Percentiles rank a stretch among this genome's conserved stretches.
Evolutionary conservation across 2,113 vertebrate species (phyloP).

Genomic region (Nycticorax nycticorax): DNA sequence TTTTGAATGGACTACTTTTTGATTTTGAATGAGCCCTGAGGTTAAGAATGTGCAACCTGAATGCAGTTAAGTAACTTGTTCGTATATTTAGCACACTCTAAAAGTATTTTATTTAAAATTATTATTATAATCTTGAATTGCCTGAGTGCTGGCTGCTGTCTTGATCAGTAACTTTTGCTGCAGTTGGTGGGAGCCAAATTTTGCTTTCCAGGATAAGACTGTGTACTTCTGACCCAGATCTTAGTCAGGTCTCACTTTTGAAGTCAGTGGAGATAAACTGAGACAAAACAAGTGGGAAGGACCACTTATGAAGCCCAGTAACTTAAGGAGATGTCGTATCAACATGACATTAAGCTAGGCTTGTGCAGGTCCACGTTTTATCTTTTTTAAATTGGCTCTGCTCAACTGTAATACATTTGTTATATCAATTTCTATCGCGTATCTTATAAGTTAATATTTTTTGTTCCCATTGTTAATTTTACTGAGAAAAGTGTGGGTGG

Average conservation of each 20-base stretch:
- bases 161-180: not conserved
- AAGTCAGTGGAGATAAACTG: not conserved
- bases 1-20: not conserved
- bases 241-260: not conserved
- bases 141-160: not conserved
- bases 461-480: not conserved
- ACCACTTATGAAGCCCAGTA: not conserved
- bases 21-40: not conserved
- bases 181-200: not conserved
- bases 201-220: not conserved
- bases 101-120: not conserved
- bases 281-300: not conserved
- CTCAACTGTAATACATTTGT: not conserved
- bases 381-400: not conserved
- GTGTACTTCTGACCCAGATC: not conserved
- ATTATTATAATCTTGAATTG: not conserved
- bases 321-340: not conserved
- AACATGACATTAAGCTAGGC: not conserved
- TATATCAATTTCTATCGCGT: not conserved
- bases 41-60: not conserved
- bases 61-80: not conserved
- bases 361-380: not conserved
- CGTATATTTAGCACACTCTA: fast-evolving
- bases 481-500: not conserved
- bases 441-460: not conserved